A percentile compares a stretch with the other conserved stretches of the same genome.
Evolutionary conservation across 2,888 invertebrate species (phyloP).

Genomic region (Apodemia duryi): DNA sequence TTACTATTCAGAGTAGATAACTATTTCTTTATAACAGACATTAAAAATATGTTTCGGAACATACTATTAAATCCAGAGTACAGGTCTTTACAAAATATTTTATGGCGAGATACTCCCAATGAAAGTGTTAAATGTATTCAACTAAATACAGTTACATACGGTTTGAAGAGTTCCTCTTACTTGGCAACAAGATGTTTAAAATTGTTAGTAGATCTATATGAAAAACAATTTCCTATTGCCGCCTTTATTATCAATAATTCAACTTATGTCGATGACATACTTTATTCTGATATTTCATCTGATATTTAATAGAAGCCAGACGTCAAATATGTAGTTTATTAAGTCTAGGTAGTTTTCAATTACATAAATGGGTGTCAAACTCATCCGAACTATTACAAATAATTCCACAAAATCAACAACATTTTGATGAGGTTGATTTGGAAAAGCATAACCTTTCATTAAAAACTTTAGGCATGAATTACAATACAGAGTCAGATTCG

Average conservation of each 20-base stretch:
- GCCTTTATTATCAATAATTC: constrained; percentile 23
- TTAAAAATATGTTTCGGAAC: constrained; percentile 31
- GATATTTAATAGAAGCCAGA: constrained; percentile 22
- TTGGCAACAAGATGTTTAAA: constrained; percentile 28
- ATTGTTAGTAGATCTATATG: constrained; percentile 24
- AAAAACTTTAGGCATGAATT: not conserved
- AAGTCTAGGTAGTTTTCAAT: constrained; percentile 23
- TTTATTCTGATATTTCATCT: constrained; percentile 16
- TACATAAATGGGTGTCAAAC: constrained; percentile 13
- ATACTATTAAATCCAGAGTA: constrained; percentile 16
- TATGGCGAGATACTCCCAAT: constrained; percentile 27
- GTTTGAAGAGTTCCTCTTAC: constrained; percentile 28
- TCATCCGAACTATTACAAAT: not conserved
- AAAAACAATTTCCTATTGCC: constrained; percentile 21
- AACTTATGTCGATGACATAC: constrained; percentile 26
- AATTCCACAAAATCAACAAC: constrained; percentile 2
- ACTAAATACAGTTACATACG: constrained; percentile 32
- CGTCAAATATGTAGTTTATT: constrained; percentile 22
- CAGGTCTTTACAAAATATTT: constrained; percentile 31
- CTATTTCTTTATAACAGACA: constrained; percentile 20
- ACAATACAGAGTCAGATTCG: not conserved
- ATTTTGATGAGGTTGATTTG: not conserved
- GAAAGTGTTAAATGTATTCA: constrained; percentile 25
- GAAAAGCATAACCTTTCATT: not conserved
- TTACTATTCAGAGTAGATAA: too few relatives aligned